These are phyloP conservation scores for Tympanoctomys barrerae DNA, from an alignment of 2,797 vertebrate genomes.

Conservation along the genomic window DNA sequence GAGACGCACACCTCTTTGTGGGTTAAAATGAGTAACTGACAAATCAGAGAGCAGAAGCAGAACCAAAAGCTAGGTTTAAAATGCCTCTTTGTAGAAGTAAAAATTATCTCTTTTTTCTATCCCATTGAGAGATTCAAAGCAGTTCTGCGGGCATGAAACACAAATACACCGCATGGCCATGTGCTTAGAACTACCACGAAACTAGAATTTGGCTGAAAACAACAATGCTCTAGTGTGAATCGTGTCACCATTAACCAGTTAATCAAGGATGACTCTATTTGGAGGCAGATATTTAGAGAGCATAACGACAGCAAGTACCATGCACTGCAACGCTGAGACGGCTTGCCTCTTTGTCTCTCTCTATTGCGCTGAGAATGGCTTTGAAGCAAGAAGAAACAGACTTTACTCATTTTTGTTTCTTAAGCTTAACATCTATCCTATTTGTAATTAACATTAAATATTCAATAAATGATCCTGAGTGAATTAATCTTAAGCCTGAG, in stretches of 20 bases:
- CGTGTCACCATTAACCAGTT: not conserved
- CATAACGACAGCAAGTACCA: not conserved
- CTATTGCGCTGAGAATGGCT: not conserved
- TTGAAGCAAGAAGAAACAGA: not conserved
- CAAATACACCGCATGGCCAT: not conserved
- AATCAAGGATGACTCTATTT: not conserved
- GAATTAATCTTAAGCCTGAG: not conserved
- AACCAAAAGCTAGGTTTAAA: not conserved
- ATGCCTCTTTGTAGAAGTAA: not conserved
- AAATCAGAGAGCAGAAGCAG: not conserved
- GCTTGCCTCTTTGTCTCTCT: not conserved
- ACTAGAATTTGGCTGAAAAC: not conserved
- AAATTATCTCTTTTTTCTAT: not conserved
- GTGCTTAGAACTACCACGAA: not conserved
- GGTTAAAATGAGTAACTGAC: not conserved
- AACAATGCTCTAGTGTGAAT: not conserved
- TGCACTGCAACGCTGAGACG: not conserved
- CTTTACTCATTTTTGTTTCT: not conserved
- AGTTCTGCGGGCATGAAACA: not conserved
- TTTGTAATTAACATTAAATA: conserved; percentile 39
- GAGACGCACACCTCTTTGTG: not conserved
- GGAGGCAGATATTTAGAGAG: not conserved
- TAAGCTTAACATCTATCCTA: not conserved
- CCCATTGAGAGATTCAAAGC: not conserved
- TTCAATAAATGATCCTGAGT: not conserved